Conservation (phyloP, 2,797 vertebrate genomes). For the Hapalemur alaotrensis region DNA sequence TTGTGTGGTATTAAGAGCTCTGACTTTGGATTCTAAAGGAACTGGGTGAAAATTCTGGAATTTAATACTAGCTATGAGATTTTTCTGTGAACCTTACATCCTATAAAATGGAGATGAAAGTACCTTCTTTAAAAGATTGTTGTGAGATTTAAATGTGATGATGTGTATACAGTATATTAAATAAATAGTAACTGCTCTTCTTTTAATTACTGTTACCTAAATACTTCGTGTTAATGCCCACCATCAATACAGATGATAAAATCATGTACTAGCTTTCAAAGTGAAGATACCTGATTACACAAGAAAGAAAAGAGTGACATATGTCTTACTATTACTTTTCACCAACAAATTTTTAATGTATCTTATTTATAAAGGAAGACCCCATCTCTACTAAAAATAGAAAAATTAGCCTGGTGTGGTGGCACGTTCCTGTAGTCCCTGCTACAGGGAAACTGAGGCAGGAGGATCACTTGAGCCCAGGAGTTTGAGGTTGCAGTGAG, state of each 20-base stretch:
- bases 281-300: background rate
- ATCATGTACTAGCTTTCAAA: background rate
- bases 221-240: background rate
- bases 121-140: background rate
- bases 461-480: background rate
- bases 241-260: background rate
- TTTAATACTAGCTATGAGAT: background rate
- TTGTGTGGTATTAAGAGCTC: background rate
- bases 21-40: background rate
- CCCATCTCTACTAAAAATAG: background rate
- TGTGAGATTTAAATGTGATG: conserved; percentile 3
- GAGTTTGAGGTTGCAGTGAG: background rate
- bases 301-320: background rate
- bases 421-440: background rate
- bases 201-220: background rate
- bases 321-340: background rate
- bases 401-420: background rate
- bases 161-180: background rate
- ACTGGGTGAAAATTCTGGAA: background rate
- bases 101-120: background rate
- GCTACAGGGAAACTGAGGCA: background rate
- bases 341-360: background rate
- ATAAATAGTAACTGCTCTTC: background rate
- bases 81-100: background rate
- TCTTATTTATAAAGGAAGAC: background rate